These are phyloP conservation scores for Ceraclea dissimilis DNA, from an alignment of 2,888 invertebrate species.

Conservation along the genomic window DNA sequence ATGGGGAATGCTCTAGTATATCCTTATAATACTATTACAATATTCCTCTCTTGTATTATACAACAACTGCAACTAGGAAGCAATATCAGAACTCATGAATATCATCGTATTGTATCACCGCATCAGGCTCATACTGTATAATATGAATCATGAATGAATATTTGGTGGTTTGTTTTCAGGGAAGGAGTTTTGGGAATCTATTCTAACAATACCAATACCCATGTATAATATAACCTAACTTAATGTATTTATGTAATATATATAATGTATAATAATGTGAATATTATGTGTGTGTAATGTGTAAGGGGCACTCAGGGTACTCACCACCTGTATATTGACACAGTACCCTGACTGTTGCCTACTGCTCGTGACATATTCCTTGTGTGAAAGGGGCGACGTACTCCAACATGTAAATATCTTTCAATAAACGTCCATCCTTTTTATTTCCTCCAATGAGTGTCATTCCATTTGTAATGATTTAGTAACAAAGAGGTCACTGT, in stretches of 20 bases:
- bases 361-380: slow-evolving; percentile 73
- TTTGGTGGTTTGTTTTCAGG: slow-evolving; percentile 47
- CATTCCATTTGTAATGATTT: slow-evolving; percentile 57
- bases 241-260: neutral
- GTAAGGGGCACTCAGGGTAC: slow-evolving; percentile 25
- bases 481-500: slow-evolving; percentile 44
- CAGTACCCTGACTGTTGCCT: slow-evolving; percentile 25
- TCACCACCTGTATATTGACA: slow-evolving; percentile 21
- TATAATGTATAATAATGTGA: slow-evolving; percentile 18
- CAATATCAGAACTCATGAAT: too few relatives aligned
- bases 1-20: too few relatives aligned
- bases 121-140: slow-evolving; percentile 25
- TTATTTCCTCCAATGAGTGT: slow-evolving; percentile 52
- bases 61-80: too few relatives aligned
- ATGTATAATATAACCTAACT: neutral
- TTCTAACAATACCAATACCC: neutral
- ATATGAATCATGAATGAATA: slow-evolving; percentile 41
- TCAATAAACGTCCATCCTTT: slow-evolving; percentile 49
- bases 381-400: slow-evolving; percentile 84
- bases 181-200: slow-evolving; percentile 31
- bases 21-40: too few relatives aligned
- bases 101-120: too few relatives aligned
- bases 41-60: too few relatives aligned
- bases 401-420: slow-evolving; percentile 39
- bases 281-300: slow-evolving; percentile 24